Percentiles rank a stretch among this genome's conserved stretches.
phyloP scores from a whole-genome alignment of 2,113 vertebrate genomes.

The Bujurquina vittata region DNA sequence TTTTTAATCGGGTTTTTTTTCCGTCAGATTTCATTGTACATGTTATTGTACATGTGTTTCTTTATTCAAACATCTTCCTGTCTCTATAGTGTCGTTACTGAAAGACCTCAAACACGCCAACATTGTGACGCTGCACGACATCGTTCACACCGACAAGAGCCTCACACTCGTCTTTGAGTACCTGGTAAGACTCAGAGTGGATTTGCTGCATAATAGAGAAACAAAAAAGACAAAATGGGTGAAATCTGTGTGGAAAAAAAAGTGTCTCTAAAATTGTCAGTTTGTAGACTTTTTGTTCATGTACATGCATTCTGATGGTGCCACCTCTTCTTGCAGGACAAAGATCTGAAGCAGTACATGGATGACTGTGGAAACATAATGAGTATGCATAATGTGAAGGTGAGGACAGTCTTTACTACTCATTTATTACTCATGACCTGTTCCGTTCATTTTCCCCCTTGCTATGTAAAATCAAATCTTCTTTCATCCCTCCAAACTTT shows the following conservation, averaged over 20 bases:
- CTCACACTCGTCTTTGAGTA: slow-evolving; percentile 99
- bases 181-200: slow-evolving; percentile 83
- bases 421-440: background rate
- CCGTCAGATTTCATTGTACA: background rate
- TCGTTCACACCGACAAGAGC: slow-evolving; percentile 98
- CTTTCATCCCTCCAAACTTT: background rate
- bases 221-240: background rate
- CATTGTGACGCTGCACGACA: slow-evolving; percentile 98
- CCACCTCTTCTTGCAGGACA: slow-evolving; percentile 84
- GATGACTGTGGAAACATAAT: slow-evolving; percentile 99
- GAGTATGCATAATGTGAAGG: slow-evolving; percentile 99
- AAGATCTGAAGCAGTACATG: slow-evolving; percentile 99
- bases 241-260: background rate
- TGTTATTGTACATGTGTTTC: background rate
- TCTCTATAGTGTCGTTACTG: slow-evolving; percentile 89
- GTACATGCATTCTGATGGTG: slow-evolving; percentile 14
- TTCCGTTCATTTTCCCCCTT: background rate
- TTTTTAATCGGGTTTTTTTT: background rate
- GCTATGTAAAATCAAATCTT: background rate
- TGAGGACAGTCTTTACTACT: slow-evolving; percentile 50
- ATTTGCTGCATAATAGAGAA: background rate
- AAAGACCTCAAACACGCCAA: slow-evolving; percentile 99
- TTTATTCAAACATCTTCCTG: background rate
- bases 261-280: background rate
- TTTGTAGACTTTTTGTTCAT: background rate